phyloP scores from a whole-genome alignment of 2,113 vertebrate genomes.

The Corythornis cristatus region DNA sequence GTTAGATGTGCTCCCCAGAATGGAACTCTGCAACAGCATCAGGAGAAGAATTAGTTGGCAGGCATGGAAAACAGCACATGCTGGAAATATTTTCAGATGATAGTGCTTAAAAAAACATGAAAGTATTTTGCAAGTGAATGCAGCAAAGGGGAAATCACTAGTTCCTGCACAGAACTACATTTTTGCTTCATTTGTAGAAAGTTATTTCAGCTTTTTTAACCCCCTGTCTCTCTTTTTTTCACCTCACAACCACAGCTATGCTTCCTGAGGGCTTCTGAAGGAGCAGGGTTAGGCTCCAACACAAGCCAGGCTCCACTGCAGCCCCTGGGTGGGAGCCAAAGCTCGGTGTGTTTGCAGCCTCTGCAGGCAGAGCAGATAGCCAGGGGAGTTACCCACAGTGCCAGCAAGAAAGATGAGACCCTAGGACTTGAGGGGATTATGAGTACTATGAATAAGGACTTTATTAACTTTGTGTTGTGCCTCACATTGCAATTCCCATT shows the following conservation, averaged over 20 bases:
- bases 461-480: not conserved
- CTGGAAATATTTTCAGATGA: not conserved
- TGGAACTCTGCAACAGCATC: slow-evolving; percentile 77
- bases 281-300: not conserved
- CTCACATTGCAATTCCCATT: no score
- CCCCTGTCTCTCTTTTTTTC: not conserved
- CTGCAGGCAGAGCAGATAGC: not conserved
- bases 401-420: not conserved
- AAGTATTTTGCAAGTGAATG: not conserved
- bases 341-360: not conserved
- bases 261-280: not conserved
- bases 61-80: not conserved
- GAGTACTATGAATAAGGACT: not conserved
- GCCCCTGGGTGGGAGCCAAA: not conserved
- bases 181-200: not conserved
- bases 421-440: not conserved
- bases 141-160: not conserved
- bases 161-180: not conserved
- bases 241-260: not conserved
- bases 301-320: not conserved
- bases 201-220: not conserved
- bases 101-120: no score
- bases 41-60: not conserved
- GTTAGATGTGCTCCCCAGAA: slow-evolving; percentile 80
- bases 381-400: not conserved